Evolutionary conservation across 35 echinoderm and acorn worm species (phyloP).

Genomic region (Eucidaris tribuloides): DNA sequence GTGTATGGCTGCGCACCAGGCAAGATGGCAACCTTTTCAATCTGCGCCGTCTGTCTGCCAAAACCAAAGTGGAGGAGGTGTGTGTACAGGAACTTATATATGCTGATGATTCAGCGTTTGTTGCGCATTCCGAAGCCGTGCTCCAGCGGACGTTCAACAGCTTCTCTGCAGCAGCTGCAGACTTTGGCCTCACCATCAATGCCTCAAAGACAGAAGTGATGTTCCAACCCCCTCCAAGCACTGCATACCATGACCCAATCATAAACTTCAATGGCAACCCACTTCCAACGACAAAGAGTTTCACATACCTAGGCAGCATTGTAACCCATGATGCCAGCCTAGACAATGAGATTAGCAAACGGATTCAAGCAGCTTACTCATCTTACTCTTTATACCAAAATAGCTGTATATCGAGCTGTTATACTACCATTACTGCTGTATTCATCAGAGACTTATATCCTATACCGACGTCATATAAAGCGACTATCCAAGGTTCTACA

Average conservation of each 20-base stretch:
- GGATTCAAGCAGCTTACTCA: not conserved
- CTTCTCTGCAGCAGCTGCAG: not conserved
- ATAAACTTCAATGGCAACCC: not conserved
- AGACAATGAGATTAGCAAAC: not conserved
- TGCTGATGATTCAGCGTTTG: not conserved
- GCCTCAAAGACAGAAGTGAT: slow-evolving; percentile 1
- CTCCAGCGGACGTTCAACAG: not conserved
- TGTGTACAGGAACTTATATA: slow-evolving; percentile 16
- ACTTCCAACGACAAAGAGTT: not conserved
- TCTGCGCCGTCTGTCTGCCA: not conserved
- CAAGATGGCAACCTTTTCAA: slow-evolving; percentile 38
- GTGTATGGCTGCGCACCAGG: slow-evolving; percentile 22
- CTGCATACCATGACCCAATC: not conserved
- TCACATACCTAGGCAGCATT: slow-evolving; percentile 1
- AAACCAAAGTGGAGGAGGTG: not conserved
- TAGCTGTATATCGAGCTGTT: not conserved
- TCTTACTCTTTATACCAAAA: not conserved
- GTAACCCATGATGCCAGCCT: not conserved
- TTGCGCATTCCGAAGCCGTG: no score
- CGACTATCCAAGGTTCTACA: not conserved
- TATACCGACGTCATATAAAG: not conserved
- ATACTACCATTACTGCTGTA: not conserved
- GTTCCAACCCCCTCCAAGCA: not conserved
- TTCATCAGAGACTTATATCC: not conserved
- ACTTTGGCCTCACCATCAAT: not conserved